Conservation (phyloP, 2,113 vertebrate genomes). For the Pampusana beccarii region DNA sequence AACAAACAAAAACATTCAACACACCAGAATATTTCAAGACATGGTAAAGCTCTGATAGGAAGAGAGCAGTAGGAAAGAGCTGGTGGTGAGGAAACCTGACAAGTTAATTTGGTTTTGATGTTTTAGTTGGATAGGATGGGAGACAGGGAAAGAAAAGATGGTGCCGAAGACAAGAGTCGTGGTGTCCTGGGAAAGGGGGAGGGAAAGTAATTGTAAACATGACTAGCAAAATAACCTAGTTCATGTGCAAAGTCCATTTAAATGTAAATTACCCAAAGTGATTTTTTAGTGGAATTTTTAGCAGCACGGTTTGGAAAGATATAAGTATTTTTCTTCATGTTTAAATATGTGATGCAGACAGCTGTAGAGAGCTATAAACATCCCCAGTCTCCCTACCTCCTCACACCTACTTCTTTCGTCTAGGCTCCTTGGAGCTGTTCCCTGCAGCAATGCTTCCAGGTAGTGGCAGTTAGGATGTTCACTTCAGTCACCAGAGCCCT, state of each 20-base stretch:
- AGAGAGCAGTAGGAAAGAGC: neutral
- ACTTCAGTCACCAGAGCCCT: constrained; percentile 52
- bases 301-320: neutral
- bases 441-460: constrained; percentile 61
- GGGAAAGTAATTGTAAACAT: constrained; percentile 48
- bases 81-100: neutral
- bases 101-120: constrained; percentile 43
- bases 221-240: constrained; percentile 59
- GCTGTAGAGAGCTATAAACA: constrained; percentile 32
- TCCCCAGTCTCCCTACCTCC: neutral
- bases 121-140: constrained; percentile 51
- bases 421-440: constrained; percentile 40
- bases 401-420: constrained; percentile 34
- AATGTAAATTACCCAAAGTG: constrained; percentile 71
- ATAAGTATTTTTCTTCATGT: neutral
- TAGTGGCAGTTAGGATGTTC: constrained; percentile 40
- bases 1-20: neutral
- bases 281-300: constrained; percentile 54
- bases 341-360: constrained; percentile 41
- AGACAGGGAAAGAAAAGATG: constrained; percentile 17
- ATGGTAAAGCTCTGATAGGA: neutral
- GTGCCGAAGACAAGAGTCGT: neutral
- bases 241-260: constrained; percentile 65
- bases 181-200: neutral
- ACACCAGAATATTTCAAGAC: neutral